phyloP scores from a whole-genome alignment of 1,140 invertebrate species.

The Aphaenogaster rudis region DNA sequence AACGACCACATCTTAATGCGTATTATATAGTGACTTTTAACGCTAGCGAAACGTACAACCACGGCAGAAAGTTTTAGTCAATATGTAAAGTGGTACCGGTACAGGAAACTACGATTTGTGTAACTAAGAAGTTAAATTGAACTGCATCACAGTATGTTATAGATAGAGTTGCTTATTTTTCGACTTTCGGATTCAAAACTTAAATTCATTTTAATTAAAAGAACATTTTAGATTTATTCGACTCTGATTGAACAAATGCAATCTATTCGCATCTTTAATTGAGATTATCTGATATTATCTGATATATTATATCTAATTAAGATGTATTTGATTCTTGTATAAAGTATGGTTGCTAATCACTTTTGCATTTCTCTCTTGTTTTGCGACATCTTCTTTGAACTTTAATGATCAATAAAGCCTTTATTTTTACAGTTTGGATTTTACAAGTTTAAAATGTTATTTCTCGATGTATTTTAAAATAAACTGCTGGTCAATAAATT shows the following conservation, averaged over 20 bases:
- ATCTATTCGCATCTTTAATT: not conserved
- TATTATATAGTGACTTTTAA: constrained; percentile 67
- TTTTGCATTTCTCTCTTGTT: not conserved
- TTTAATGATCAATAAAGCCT: not conserved
- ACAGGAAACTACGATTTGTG: constrained; percentile 18
- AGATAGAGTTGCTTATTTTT: not conserved
- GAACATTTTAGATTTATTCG: not conserved
- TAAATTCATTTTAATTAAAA: constrained; percentile 16
- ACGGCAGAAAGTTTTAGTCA: constrained; percentile 3
- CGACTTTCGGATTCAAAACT: not conserved
- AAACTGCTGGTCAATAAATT: not conserved
- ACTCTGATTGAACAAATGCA: not conserved
- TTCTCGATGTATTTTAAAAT: not conserved
- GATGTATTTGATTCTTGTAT: not conserved
- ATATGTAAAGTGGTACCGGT: constrained; percentile 18
- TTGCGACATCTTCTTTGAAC: not conserved
- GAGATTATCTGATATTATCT: not conserved
- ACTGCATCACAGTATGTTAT: not conserved
- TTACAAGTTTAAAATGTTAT: not conserved
- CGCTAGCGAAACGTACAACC: constrained; percentile 17
- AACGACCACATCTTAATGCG: constrained; percentile 67
- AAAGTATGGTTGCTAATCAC: not conserved
- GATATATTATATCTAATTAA: not conserved
- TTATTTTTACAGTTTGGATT: not conserved
- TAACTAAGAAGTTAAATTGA: constrained; percentile 62